Conservation (phyloP, 2,113 vertebrate species). For the Varanus salvator region DNA sequence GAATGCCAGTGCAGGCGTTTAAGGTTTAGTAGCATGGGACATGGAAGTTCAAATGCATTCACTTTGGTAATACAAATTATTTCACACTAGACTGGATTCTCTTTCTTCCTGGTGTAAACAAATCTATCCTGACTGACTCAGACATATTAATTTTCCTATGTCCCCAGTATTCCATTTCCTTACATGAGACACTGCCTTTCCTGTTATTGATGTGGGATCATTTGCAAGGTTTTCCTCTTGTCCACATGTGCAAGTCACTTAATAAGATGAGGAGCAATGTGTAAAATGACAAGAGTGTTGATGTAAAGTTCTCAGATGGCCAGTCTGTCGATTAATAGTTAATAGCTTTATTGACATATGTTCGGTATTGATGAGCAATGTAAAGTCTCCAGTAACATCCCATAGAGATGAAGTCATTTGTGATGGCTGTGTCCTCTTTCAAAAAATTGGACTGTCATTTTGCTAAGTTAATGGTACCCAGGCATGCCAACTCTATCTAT, state of each 20-base stretch:
- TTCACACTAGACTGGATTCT: slow-evolving; percentile 24
- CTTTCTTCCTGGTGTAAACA: slow-evolving; percentile 61
- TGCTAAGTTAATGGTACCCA: slow-evolving; percentile 21
- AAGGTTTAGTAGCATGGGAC: slow-evolving; percentile 5
- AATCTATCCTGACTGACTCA: slow-evolving; percentile 47
- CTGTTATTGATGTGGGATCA: slow-evolving; percentile 36
- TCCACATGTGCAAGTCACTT: slow-evolving; percentile 67
- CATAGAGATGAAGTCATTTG: slow-evolving; percentile 45
- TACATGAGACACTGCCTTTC: not conserved
- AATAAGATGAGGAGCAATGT: slow-evolving; percentile 74
- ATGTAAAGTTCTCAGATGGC: slow-evolving; percentile 77
- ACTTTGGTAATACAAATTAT: slow-evolving; percentile 60
- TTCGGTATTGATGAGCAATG: slow-evolving; percentile 70
- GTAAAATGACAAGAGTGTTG: slow-evolving; percentile 77
- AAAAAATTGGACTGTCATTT: not conserved
- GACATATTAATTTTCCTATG: slow-evolving; percentile 59
- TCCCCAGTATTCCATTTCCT: not conserved
- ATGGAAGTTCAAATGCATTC: slow-evolving; percentile 49
- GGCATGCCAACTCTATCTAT: not conserved
- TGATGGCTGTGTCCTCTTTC: slow-evolving; percentile 13
- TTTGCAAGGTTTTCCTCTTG: slow-evolving; percentile 58
- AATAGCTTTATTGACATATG: slow-evolving; percentile 74
- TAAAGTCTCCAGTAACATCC: slow-evolving; percentile 55
- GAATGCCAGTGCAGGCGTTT: not conserved
- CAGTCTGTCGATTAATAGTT: slow-evolving; percentile 73